These are phyloP conservation scores for Bombus haemorrhoidalis DNA, from an alignment of 1,140 invertebrate species.

Conservation along the genomic window DNA sequence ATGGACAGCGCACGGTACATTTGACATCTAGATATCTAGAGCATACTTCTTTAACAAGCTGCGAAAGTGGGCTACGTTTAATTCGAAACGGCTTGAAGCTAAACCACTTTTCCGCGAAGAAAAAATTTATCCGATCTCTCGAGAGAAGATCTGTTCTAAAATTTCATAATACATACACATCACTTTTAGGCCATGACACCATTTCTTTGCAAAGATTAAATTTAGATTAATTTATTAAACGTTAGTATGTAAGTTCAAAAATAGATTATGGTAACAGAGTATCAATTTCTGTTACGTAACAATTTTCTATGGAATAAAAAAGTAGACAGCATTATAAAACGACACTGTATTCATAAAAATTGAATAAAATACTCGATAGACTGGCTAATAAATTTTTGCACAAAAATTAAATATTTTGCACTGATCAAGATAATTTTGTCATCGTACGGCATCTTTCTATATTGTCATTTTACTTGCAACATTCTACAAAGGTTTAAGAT, in stretches of 20 bases:
- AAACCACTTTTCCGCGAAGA: neutral
- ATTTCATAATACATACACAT: neutral
- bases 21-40: slow-evolving; percentile 27
- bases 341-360: neutral
- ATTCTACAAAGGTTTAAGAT: neutral
- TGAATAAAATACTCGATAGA: neutral
- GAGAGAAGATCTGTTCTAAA: neutral
- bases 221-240: neutral
- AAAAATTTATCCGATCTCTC: too few relatives aligned
- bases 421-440: neutral
- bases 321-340: neutral
- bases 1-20: slow-evolving; percentile 22
- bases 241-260: neutral
- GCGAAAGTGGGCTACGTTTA: neutral
- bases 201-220: neutral
- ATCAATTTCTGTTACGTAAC: neutral
- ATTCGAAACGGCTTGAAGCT: neutral
- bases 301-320: neutral
- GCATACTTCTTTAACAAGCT: slow-evolving; percentile 2
- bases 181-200: neutral
- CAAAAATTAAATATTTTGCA: neutral
- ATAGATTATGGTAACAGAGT: neutral
- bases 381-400: neutral
- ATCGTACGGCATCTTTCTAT: neutral
- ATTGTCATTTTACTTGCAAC: neutral